A percentile compares a stretch with the other conserved stretches of the same genome.
phyloP scores from a whole-genome alignment of 2,888 invertebrate species.

The Pandemis cinnamomeana region DNA sequence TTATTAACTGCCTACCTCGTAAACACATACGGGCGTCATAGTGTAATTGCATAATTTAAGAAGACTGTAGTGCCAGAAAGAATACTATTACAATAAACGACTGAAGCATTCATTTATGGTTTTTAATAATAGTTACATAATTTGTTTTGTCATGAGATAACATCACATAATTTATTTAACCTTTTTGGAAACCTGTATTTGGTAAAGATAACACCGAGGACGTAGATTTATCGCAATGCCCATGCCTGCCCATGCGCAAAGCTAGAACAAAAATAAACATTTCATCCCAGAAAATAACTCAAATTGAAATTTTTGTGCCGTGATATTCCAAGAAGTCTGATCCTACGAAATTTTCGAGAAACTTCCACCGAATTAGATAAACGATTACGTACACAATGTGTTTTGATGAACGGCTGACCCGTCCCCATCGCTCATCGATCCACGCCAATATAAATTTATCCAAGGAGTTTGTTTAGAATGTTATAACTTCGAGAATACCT shows the following conservation, averaged over 20 bases:
- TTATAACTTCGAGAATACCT: constrained; percentile 61
- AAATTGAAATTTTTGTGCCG: not conserved
- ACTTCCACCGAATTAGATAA: constrained; percentile 2
- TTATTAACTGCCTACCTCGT: not conserved
- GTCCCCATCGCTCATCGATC: constrained; percentile 6
- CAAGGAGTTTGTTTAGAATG: constrained; percentile 58
- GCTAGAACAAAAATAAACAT: not conserved
- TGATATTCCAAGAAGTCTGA: not conserved
- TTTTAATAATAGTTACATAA: too few relatives aligned
- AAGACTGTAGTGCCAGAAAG: too few relatives aligned
- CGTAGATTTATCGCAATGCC: too few relatives aligned
- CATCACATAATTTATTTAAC: too few relatives aligned
- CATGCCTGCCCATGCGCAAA: too few relatives aligned
- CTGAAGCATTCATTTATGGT: too few relatives aligned
- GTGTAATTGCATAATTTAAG: too few relatives aligned
- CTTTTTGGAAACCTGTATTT: too few relatives aligned
- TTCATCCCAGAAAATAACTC: not conserved
- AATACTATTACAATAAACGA: too few relatives aligned
- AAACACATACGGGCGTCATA: too few relatives aligned
- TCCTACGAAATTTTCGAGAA: not conserved
- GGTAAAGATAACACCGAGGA: too few relatives aligned
- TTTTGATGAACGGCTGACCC: constrained; percentile 9
- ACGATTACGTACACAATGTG: constrained; percentile 9
- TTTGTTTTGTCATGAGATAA: too few relatives aligned
- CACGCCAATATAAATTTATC: constrained; percentile 19